Evolutionary conservation across 2,113 vertebrate genomes (phyloP).

Genomic region (Coreoperca whiteheadi): DNA sequence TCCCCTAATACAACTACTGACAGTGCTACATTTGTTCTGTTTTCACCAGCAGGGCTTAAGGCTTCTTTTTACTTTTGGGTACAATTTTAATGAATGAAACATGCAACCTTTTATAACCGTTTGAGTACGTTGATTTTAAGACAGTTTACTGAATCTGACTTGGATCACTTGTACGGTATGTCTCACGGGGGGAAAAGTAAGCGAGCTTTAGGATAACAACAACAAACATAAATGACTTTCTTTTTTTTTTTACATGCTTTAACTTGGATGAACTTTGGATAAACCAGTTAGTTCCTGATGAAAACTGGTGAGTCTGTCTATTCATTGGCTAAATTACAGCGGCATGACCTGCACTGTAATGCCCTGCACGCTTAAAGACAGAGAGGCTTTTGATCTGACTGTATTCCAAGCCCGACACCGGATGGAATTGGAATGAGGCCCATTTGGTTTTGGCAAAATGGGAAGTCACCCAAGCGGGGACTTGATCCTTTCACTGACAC

Average conservation of each 20-base stretch:
- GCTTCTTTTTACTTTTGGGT: no score
- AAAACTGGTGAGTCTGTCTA: background rate
- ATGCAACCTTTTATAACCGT: no score
- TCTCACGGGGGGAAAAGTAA: background rate
- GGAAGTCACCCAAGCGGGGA: conserved; percentile 46
- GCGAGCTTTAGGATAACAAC: background rate
- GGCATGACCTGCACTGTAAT: conserved; percentile 21
- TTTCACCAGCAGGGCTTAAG: background rate
- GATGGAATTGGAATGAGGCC: conserved; percentile 36
- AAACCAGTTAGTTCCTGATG: background rate
- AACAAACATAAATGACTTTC: no score
- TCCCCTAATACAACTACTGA: background rate
- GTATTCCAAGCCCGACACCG: background rate
- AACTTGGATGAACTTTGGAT: conserved; percentile 1
- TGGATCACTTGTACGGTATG: background rate
- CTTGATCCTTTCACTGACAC: conserved; percentile 33
- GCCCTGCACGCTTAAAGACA: conserved; percentile 29
- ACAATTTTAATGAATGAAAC: background rate
- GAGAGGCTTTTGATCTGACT: conserved; percentile 45
- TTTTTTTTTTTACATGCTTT: background rate
- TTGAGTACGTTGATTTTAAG: background rate
- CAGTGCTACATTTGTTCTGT: background rate
- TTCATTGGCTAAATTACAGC: conserved; percentile 17
- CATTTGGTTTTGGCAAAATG: conserved; percentile 35
- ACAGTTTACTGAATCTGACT: background rate